These are phyloP conservation scores for Zaprionus tsacasi DNA, from an alignment of 1,140 invertebrate genomes.

Conservation along the genomic window DNA sequence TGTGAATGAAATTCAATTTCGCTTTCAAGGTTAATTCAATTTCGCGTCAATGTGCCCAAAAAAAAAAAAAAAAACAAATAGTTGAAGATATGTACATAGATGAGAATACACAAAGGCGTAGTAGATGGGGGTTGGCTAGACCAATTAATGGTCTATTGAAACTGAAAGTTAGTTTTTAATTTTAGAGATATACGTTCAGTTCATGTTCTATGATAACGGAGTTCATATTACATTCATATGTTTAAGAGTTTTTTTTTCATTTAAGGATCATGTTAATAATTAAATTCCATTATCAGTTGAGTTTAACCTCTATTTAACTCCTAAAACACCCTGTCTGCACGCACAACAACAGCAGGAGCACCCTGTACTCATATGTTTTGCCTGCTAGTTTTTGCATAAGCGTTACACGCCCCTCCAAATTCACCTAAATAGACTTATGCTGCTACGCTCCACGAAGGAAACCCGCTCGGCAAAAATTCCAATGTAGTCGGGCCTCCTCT, in stretches of 20 bases:
- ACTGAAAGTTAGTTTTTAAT: neutral
- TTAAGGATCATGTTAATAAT: too few relatives aligned
- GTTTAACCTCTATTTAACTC: too few relatives aligned
- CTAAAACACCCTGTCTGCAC: neutral
- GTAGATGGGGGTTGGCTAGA: neutral
- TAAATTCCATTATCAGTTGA: neutral
- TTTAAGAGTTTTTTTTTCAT: too few relatives aligned
- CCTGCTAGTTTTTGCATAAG: constrained; percentile 22
- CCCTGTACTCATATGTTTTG: constrained; percentile 44
- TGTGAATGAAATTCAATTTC: constrained; percentile 48
- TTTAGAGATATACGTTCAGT: too few relatives aligned
- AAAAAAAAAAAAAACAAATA: neutral
- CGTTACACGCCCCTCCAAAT: constrained; percentile 2
- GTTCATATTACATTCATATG: too few relatives aligned
- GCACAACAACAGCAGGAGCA: neutral
- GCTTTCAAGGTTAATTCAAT: constrained; percentile 66
- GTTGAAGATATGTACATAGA: neutral
- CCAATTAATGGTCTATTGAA: neutral
- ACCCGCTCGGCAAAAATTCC: constrained; percentile 43
- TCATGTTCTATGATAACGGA: too few relatives aligned
- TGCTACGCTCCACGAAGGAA: constrained; percentile 60
- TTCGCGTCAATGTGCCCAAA: constrained; percentile 24
- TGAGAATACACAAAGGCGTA: neutral
- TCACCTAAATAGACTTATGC: constrained; percentile 17
- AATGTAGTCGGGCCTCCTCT: constrained; percentile 63